A percentile compares a stretch with the other conserved stretches of the same genome.
Conservation (phyloP, 2,888 invertebrate genomes). For the Patella depressa region DNA sequence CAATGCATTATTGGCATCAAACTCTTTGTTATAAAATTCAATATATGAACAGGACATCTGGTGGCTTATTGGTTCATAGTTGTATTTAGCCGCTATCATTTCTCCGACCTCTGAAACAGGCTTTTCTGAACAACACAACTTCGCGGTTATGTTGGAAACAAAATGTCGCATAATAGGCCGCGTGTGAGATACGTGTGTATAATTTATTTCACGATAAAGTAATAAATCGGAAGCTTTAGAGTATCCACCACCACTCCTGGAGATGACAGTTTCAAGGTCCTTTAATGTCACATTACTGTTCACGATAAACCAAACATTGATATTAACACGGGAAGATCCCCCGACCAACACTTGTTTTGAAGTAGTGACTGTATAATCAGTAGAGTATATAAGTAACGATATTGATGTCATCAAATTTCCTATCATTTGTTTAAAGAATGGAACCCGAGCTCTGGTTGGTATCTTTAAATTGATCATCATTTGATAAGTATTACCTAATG, state of each 20-base stretch:
- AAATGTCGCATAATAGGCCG: background rate
- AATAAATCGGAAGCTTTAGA: too few relatives aligned
- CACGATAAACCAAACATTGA: background rate
- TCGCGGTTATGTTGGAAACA: background rate
- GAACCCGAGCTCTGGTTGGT: background rate
- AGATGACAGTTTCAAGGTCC: background rate
- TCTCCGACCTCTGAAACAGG: background rate
- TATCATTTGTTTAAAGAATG: background rate
- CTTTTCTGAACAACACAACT: background rate
- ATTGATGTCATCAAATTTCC: background rate
- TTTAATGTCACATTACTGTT: background rate
- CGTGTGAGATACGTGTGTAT: too few relatives aligned
- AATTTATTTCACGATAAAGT: too few relatives aligned
- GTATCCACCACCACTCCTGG: too few relatives aligned
- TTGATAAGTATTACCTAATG: background rate
- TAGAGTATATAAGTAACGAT: background rate
- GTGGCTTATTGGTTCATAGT: background rate
- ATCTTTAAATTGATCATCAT: background rate
- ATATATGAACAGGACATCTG: background rate
- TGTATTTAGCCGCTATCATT: background rate
- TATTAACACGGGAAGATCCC: background rate
- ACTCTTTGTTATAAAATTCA: background rate
- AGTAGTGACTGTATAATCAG: background rate
- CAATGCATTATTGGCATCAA: background rate
- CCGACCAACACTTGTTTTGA: background rate